Evolutionary conservation across 2,888 invertebrate genomes (phyloP), one percentile per base, ranked within the genome.

Genomic region (Temnothorax rugatulus): DNA sequence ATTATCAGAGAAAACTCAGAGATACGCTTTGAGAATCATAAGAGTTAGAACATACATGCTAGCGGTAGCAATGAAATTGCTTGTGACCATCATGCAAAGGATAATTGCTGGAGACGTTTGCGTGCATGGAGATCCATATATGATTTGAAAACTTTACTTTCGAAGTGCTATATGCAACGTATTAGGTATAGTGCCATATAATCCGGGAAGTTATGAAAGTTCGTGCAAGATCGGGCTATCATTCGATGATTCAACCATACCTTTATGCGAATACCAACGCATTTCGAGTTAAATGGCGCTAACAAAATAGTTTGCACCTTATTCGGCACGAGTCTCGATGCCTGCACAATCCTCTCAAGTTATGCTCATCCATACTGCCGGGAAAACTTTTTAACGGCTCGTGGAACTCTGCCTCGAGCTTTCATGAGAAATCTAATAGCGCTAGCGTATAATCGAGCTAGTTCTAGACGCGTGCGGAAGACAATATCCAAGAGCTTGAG

Each of bases 21-120:
- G 29, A 5, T 59, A 21, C 18, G 15, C 18, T 9, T 47, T 61
- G n/a, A 7, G 21, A 54, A 38, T 15, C 5, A 54, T 38, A 63
- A 38, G 21, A 63, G 13, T 44, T 52, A 41, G 54, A 25, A 44
- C n/a, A 4, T 44, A 41, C n/a, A 38, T 18, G 57, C 18, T 47
- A 18, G 13, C 13, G 84, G 86, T 91, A 90, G 89, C 87, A 90
- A 85, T 84, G 68, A 90, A 89, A 90, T 92, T 91, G 90, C 89
- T 88, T 84, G 84, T 75, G 85, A 86, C 88, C 88, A 91, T 90
- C 89, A 87, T 87, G 87, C 88, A 87, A 86, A 87, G 89, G 88
- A 84, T 91, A 90, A 91, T 91, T 89, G 90, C 82, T 44, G 50
- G 89, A 86, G 83, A 88, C 87, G 83, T 83, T 85, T 85, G 84